A percentile compares a stretch with the other conserved stretches of the same genome.
Evolutionary conservation across 2,113 vertebrate species (phyloP).

Genomic region (Propithecus coquereli): DNA sequence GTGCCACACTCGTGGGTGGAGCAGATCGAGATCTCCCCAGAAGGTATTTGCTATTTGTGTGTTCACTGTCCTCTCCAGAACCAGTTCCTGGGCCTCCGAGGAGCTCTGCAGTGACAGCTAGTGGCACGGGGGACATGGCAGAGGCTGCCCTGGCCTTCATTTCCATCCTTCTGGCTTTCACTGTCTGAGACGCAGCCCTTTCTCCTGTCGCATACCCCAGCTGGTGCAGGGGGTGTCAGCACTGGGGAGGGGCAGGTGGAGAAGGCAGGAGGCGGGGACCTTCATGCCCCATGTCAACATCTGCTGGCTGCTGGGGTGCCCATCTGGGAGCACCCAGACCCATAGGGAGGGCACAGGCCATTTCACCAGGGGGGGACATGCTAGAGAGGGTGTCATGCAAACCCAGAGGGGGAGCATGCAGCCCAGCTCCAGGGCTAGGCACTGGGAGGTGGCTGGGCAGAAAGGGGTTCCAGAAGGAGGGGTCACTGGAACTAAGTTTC

Average conservation of each 20-base stretch:
- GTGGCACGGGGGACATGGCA: rapidly evolving
- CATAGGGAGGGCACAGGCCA: rapidly evolving
- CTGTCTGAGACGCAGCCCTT: not conserved
- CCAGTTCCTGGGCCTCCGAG: not conserved
- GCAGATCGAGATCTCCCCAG: slow-evolving; percentile 81
- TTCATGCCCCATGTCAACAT: not conserved
- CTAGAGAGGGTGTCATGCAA: not conserved
- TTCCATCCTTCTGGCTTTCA: not conserved
- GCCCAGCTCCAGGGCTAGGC: rapidly evolving
- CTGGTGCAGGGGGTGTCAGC: not conserved
- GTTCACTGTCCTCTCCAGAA: not conserved
- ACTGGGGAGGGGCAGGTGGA: not conserved
- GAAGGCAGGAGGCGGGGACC: not conserved
- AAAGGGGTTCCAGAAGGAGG: not conserved
- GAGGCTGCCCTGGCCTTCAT: not conserved
- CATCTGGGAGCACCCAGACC: not conserved
- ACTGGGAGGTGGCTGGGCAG: not conserved
- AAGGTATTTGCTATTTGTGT: slow-evolving; percentile 79
- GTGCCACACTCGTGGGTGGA: slow-evolving; percentile 91
- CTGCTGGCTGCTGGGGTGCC: not conserved
- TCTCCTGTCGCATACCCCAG: not conserved
- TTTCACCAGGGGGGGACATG: not conserved
- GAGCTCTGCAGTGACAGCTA: rapidly evolving
- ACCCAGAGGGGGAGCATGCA: not conserved
- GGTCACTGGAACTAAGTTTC: not conserved